Evolutionary conservation across 2,113 vertebrate genomes (phyloP), one percentile per base, ranked within the genome.

Genomic region (Trematocara zebra): DNA sequence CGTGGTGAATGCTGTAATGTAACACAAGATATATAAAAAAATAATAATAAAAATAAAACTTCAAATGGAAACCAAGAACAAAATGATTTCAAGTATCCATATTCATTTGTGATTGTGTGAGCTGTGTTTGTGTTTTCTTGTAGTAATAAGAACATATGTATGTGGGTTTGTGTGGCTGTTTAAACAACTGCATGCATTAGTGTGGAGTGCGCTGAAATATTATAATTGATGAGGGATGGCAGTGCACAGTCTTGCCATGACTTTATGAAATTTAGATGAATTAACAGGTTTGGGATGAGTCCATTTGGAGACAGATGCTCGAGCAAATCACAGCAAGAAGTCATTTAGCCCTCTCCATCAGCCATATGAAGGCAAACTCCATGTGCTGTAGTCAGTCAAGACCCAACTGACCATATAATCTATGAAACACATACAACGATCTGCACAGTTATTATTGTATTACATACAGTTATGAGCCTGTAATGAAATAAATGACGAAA

Each of bases 261-360:
- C 85, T 92, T 93, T 92, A 93, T 94, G 90, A 94, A 94, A 94
- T 93, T 88, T 92, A 93, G 87, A 93, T 92, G 86, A 94, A 95
- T 94, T 91, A 94, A 87, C 91, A 94, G 92, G 90, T 95, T 93
- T 92, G 90, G 85, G 91, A 92, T 81, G 81, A 82, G 85, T 93
- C 92, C 90, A 93, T 94, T 95, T 94, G 90, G 88, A 88, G 91
- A 94, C 90, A 93, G 93, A 93, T 93, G 94, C 91, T 93, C 85
- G 82, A 90, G 88, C 94, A 93, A 93, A 93, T 92, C 90, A 86
- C 91, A 94, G 92, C 90, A 90, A 94, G 91, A 84, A 91, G 90
- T 93, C 93, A 93, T 92, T 94, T 91, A 94, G 88, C 42, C 86
- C 86, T 85, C 85, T 87, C 84, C 87, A 91, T 88, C 91, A 93